phyloP scores from a whole-genome alignment of 2,888 invertebrate species.

The Ypsolopha sequella region DNA sequence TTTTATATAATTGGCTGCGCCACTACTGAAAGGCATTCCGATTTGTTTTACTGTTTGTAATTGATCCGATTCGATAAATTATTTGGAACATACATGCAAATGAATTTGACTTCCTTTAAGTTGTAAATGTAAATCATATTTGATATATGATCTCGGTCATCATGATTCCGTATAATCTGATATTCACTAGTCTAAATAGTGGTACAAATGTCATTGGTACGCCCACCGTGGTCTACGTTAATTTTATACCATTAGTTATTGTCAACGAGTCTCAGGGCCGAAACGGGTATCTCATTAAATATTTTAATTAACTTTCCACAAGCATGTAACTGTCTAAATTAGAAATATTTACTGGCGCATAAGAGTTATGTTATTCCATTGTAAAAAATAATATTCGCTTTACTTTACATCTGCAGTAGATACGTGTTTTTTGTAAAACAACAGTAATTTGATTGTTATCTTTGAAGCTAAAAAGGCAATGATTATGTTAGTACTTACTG shows the following conservation, averaged over 20 bases:
- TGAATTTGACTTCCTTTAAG: background rate
- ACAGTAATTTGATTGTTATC: slow-evolving; percentile 2
- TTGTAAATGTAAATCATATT: background rate
- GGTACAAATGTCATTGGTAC: slow-evolving; percentile 5
- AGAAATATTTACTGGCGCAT: slow-evolving; percentile 24
- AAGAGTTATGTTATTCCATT: background rate
- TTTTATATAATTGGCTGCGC: background rate
- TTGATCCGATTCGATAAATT: background rate
- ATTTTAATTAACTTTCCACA: slow-evolving; percentile 63
- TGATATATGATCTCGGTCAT: background rate
- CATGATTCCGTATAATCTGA: background rate
- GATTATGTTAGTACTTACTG: slow-evolving; percentile 4
- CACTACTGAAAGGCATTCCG: slow-evolving; percentile 1
- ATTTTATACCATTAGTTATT: slow-evolving; percentile 61
- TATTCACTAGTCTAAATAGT: background rate
- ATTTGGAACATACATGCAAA: background rate
- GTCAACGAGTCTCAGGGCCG: slow-evolving; percentile 51
- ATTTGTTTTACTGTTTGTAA: background rate
- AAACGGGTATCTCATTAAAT: slow-evolving; percentile 56
- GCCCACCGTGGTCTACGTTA: slow-evolving; percentile 50
- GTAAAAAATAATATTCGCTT: background rate
- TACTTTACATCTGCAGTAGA: background rate
- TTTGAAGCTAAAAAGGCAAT: slow-evolving; percentile 3
- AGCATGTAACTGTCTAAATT: slow-evolving; percentile 46
- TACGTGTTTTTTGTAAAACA: background rate